Base-by-base conservation (phyloP, 2,888 invertebrate genomes). In the Brachynemurus nebulosus region DNA sequence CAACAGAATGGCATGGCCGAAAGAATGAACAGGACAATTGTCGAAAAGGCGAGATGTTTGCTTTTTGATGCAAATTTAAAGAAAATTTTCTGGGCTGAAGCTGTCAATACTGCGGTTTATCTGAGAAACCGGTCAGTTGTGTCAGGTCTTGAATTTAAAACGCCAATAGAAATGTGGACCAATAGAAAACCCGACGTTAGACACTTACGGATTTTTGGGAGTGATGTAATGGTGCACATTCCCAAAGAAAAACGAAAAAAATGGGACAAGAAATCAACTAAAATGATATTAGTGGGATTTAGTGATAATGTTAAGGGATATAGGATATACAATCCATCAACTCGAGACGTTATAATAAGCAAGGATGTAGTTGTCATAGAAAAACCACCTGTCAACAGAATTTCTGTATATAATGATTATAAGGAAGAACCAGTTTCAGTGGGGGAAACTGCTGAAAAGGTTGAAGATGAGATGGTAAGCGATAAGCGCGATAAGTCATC, bases 1-100 rank as follows among this genome's bases (percentile, higher is more conserved):
- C 54, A 61, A 49, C 59, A 62, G 50, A 65, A 64, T 50, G 59
- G 60, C 3, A 47, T 51, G 42, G 55, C 57, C 0, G 59, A 61
- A 44, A 48, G 59, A 7, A 56, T 60, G 45, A 63, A 55, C 47
- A 50, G 57, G 42, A 60, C 56, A 33, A 48, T 60, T n/a, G 52
- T 60, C 6, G 59, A 60, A 48, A 52, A 56, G 16, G 57, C 56
- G 12, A 48, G 59, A 44, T 46, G 50, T 11, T 50, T 58, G 50
- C 8, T 57, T 7, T 48, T 52, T 30, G 54, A 50, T 21, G 53
- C 51, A 7, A 46, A 52, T 16, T 42, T 57, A 8, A 45, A 41
- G 16, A 48, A 51, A 14, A 48, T 43, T 14, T 51, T 53, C 40
- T 58, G 59, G 59, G 59, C 58, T 16, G 59, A 63, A 48, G 60